Evolutionary conservation across 2,113 vertebrate species (phyloP), one percentile per base, ranked within the genome.

Genomic region (Psettodes erumei): DNA sequence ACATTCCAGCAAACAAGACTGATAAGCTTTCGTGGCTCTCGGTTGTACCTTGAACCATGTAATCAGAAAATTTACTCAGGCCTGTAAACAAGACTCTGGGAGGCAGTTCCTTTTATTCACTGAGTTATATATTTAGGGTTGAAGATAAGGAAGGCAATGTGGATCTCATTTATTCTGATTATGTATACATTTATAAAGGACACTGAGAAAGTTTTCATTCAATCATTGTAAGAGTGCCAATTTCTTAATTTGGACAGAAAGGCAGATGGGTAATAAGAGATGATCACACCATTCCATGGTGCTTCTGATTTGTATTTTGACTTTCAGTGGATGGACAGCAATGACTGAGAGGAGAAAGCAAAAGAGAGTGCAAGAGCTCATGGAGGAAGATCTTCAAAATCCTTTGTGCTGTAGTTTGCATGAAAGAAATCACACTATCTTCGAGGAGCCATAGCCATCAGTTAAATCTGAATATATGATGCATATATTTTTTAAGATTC

Each of bases 21-120:
- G 90, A 91, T 90, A 85, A 85, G 83, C 87, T 87, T 87, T n/a
- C 88, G 75, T 81, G 82, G 73, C 86, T 77, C 40, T 65, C 75
- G 51, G 58, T 88, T 78, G 32, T 86, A 86, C 81, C 75, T 86
- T 86, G 65, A 82, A 84, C 78, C 77, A 82, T 88, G 77, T 88
- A 86, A 87, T 90, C 80, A 87, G 75, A 87, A 89, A 86, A 85
- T 89, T 81, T 60, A 80, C 87, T 88, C 70, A 71, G 81, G 81
- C 69, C 68, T 37, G 65, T 63, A 71, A 84, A 71, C 77, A 77
- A 75, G 74, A 64, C 77, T 58, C 68, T 37, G 51, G 30, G 60
- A 83, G 60, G 60, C 56, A 27, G 32, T 56, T 71, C 63, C 65
- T 75, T 75, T 82, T 71, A 79, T 71, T 71, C 68, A 58, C 50